Evolutionary conservation across 30 jellyfish, hydroid and myxozoan genomes (phyloP), one percentile per base, ranked within the genome.

Genomic region (Aurelia aurita): DNA sequence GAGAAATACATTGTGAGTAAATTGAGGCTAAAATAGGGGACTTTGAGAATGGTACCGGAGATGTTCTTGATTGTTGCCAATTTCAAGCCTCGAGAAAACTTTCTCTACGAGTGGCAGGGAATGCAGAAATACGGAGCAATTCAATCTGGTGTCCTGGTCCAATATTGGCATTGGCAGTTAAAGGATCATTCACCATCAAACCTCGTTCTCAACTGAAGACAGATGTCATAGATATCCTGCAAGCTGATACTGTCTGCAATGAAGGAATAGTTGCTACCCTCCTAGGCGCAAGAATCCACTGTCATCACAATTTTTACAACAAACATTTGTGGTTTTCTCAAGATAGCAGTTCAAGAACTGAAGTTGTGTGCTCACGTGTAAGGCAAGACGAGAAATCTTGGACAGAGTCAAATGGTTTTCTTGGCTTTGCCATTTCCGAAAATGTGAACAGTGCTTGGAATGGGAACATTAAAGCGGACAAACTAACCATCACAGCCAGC

Each of bases 71-170:
- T 22, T 55, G 66, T 55, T 55, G 66, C 28, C 66, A 55, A 55
- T 55, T 55, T 2, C 66, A 55, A 14, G 66, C 66, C 3, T 55
- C 26, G 12, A 55, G 66, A 55, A 55, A 22, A 55, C 66, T 55
- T 3, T 55, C 66, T 55, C 66, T 55, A 7, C 11, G 9, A 55
- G 66, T 55, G 66, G 66, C 66, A 2, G 66, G 66, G 28, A 55
- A 6, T 55, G 66, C 66, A 55, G 66, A 55, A 55, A 55, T 55
- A 18, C 9, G 66, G 28, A 55, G 66, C 28, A 55, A 55, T 22
- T 55, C 66, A 3, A 55, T 55, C 12, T 55, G 66, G 66, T 55
- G 66, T 55, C 66, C 66, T 3, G 66, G 66, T 2, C 66, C 66
- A 55, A 55, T 55, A 18, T 22, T 55, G 27, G 66, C 66, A 55